A percentile compares a stretch with the other conserved stretches of the same genome.
phyloP scores from a whole-genome alignment of 2,113 vertebrate genomes.

The Labeo catla region DNA sequence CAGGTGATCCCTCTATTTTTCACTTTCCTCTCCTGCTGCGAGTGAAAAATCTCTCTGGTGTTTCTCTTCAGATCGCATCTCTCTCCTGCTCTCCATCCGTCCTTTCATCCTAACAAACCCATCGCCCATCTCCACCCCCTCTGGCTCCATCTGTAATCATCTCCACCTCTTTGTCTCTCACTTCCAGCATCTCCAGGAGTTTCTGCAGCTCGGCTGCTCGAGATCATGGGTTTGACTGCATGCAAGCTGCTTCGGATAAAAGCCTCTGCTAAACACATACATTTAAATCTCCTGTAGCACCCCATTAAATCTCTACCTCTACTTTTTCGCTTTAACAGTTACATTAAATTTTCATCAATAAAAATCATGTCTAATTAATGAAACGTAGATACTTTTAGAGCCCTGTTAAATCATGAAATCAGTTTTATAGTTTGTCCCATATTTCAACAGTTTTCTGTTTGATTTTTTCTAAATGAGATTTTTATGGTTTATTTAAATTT shows the following conservation, averaged over 20 bases:
- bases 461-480: no score
- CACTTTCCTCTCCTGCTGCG: conserved; percentile 20
- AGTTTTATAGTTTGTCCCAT: no score
- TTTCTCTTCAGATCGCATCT: conserved; percentile 2
- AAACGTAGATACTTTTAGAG: no score
- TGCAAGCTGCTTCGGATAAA: background rate
- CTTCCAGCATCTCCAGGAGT: conserved; percentile 6
- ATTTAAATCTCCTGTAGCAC: background rate
- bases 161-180: background rate
- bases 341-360: background rate
- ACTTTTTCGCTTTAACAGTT: background rate
- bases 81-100: background rate
- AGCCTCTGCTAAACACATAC: background rate
- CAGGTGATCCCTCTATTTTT: conserved; percentile 31
- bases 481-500: background rate
- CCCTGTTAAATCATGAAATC: no score
- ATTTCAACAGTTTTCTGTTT: no score
- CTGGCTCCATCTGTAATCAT: conserved; percentile 28
- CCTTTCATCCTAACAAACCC: conserved; percentile 28
- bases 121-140: conserved; percentile 14
- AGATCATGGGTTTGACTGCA: background rate
- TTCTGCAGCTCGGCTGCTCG: background rate
- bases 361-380: background rate
- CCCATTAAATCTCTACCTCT: background rate
- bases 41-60: background rate